Evolutionary conservation across 1,140 invertebrate species (phyloP), one percentile per base, ranked within the genome.

Genomic region (Cotesia glomerata): DNA sequence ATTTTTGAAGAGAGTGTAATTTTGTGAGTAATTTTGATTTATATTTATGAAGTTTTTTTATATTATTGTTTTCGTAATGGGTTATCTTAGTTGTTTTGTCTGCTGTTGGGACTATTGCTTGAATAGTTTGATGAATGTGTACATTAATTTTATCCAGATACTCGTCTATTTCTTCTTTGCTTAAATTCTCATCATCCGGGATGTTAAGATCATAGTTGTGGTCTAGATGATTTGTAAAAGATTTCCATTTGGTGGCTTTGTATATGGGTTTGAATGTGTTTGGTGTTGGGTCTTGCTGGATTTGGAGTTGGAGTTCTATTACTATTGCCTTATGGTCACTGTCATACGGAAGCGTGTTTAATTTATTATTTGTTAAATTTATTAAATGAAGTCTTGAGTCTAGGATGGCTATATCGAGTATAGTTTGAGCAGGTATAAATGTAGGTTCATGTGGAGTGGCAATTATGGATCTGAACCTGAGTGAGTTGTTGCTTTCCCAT

Each of bases 261-360:
- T 49, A 65, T n/a, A 18, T 45, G 8, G 9, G 32, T 63, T n/a
- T 13, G 9, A 35, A 3, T 4, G 32, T 4, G 35, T 34, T 34
- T 36, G 5, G 32, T 63, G 13, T 34, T n/a, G n/a, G 9, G 4
- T 13, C 9, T 5, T 2, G 4, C 36, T 3, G 34, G 9, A 51
- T 16, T 2, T 32, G 2, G 2, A 34, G 4, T 36, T 13, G 18
- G 54, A 11, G 2, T 56, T 11, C 51, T 9, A 11, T 18, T 26
- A 52, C 32, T 16, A 70, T 45, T 3, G 58, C 69, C 1, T 61
- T 62, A 36, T 68, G 73, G 45, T 71, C 68, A 35, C 73, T 74
- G 58, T 74, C 68, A 58, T 74, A 74, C 2, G 18, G 51, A 3
- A 71, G 68, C 8, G 73, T 74, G 35, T 11, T 8, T 14, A 71